Evolutionary conservation across 2,113 vertebrate species (phyloP).

Genomic region (Apteryx owenii): DNA sequence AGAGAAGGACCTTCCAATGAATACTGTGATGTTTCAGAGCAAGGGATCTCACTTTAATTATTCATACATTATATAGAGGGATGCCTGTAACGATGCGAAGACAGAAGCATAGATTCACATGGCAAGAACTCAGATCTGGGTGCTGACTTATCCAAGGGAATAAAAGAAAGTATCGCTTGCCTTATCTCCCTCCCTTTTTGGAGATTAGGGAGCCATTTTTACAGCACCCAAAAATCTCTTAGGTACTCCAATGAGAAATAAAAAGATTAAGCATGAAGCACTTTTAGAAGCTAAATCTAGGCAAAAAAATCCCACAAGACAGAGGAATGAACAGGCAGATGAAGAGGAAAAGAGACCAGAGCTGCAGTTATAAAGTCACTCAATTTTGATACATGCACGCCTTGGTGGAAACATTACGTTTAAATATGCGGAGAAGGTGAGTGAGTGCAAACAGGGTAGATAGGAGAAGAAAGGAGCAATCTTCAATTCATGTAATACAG

Average conservation of each 20-base stretch:
- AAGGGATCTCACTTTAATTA: constrained; percentile 16
- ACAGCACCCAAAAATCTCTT: neutral
- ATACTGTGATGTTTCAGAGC: neutral
- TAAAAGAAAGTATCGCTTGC: too few relatives aligned
- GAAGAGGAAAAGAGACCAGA: neutral
- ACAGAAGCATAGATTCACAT: fast-evolving
- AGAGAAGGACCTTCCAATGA: neutral
- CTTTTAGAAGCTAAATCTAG: neutral
- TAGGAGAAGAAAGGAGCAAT: neutral
- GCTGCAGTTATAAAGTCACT: neutral
- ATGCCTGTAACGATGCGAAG: neutral
- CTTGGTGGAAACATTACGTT: neutral
- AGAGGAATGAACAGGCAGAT: neutral
- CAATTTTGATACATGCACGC: neutral
- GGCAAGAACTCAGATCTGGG: neutral
- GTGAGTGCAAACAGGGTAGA: neutral
- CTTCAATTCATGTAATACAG: neutral
- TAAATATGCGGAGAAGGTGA: fast-evolving
- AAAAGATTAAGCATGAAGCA: neutral
- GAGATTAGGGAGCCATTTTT: neutral
- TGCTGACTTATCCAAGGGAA: neutral
- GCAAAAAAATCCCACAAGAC: neutral
- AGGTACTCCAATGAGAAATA: neutral
- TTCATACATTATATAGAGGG: neutral
- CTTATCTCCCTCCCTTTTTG: neutral